Percentiles rank a stretch among this genome's conserved stretches.
phyloP scores from a whole-genome alignment of 2,113 vertebrate genomes.

The Coregonus clupeaformis region DNA sequence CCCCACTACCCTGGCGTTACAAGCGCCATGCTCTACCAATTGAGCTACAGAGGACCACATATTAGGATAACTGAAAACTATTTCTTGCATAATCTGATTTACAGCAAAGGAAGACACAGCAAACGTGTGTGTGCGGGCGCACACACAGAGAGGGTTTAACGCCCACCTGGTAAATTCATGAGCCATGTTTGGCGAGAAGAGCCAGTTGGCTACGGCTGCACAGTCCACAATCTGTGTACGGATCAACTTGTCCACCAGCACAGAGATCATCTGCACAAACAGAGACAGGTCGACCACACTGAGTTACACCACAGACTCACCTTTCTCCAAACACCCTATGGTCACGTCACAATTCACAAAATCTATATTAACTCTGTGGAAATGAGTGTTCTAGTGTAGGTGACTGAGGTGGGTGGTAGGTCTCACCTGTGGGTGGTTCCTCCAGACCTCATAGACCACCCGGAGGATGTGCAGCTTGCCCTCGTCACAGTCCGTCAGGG shows the following conservation, averaged over 20 bases:
- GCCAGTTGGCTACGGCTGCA: slow-evolving; percentile 97
- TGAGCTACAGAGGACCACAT: no score
- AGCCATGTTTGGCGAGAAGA: slow-evolving; percentile 94
- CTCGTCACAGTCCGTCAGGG: slow-evolving; percentile 88
- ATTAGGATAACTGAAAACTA: not conserved
- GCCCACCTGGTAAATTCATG: slow-evolving; percentile 93
- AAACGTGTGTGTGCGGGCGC: not conserved
- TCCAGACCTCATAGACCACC: slow-evolving; percentile 94
- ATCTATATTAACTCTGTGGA: not conserved
- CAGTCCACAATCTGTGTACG: slow-evolving; percentile 97
- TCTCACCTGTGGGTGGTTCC: slow-evolving; percentile 92
- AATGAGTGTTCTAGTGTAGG: not conserved
- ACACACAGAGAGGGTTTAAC: no score
- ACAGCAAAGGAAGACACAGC: no score
- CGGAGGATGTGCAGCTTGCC: slow-evolving; percentile 95
- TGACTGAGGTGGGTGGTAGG: not conserved
- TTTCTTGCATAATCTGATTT: no score
- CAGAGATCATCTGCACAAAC: slow-evolving; percentile 86
- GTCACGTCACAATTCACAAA: no score
- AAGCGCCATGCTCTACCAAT: no score
- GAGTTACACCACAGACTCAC: not conserved
- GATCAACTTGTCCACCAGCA: slow-evolving; percentile 96
- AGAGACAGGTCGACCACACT: not conserved
- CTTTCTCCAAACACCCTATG: not conserved
- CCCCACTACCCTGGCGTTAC: no score